These are phyloP conservation scores for Galerucella pusilla DNA, from an alignment of 2,888 invertebrate species.

Conservation along the genomic window DNA sequence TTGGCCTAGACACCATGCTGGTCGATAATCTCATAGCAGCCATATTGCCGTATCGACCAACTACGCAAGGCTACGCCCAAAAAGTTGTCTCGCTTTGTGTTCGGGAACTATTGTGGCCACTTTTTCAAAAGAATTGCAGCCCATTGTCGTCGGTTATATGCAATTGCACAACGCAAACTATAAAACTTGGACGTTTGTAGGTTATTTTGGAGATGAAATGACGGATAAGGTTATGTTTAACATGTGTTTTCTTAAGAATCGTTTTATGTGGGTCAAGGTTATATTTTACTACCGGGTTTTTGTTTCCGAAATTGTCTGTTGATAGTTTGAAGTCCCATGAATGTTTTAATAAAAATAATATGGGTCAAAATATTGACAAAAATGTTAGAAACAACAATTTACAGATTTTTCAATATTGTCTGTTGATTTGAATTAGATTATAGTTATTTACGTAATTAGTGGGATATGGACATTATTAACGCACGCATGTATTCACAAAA, in stretches of 20 bases:
- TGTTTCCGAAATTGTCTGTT: neutral
- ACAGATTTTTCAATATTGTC: too few species aligned
- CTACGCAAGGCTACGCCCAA: constrained; percentile 62
- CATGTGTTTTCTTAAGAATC: constrained; percentile 25
- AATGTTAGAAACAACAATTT: neutral
- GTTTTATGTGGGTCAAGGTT: constrained; percentile 37
- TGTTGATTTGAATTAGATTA: too few species aligned
- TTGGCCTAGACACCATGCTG: constrained; percentile 61
- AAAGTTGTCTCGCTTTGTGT: constrained; percentile 54
- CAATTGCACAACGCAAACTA: constrained; percentile 43
- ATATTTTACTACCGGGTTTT: neutral
- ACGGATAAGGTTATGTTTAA: constrained; percentile 21
- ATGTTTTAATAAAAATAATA: neutral
- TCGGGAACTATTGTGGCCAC: constrained; percentile 49
- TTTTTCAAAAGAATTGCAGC: constrained; percentile 44
- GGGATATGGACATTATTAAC: too few species aligned
- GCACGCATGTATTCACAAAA: too few species aligned
- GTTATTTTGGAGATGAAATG: constrained; percentile 25
- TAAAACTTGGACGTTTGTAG: constrained; percentile 5
- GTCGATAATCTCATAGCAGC: constrained; percentile 61
- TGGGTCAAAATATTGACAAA: neutral
- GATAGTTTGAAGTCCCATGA: neutral
- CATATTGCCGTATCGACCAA: constrained; percentile 65
- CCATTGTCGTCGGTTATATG: constrained; percentile 41
- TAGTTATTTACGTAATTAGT: too few species aligned